Percentiles rank a stretch among this genome's conserved stretches.
phyloP scores from a whole-genome alignment of 2,888 invertebrate species.

The Parnassius orleans region DNA sequence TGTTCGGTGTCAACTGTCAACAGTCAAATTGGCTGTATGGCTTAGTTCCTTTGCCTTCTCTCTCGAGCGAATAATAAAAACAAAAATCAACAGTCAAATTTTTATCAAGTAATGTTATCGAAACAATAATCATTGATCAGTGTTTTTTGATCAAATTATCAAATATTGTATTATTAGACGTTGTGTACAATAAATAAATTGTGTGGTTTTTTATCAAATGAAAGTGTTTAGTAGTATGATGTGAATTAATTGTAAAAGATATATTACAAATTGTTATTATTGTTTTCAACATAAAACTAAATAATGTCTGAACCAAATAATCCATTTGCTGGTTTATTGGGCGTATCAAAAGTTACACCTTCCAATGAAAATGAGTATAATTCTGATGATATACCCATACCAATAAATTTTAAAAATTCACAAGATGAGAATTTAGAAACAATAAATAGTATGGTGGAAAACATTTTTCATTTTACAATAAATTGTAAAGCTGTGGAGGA shows the following conservation, averaged over 20 bases:
- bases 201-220: neutral
- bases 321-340: conserved; percentile 69
- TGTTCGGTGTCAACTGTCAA: too few species aligned
- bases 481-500: conserved; percentile 67
- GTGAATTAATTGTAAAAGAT: conserved; percentile 30
- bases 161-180: too few species aligned
- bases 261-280: conserved; percentile 30
- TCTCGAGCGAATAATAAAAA: too few species aligned
- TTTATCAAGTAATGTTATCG: conserved; percentile 36
- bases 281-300: conserved; percentile 28
- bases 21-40: too few species aligned
- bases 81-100: too few species aligned
- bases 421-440: conserved; percentile 51
- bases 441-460: conserved; percentile 82
- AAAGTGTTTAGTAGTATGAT: conserved; percentile 24
- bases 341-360: conserved; percentile 50
- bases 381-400: conserved; percentile 43
- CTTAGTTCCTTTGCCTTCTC: too few species aligned
- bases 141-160: too few species aligned
- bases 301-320: conserved; percentile 70
- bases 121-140: conserved; percentile 32
- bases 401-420: conserved; percentile 45
- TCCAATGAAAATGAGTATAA: conserved; percentile 42
- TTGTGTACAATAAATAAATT: conserved; percentile 16
- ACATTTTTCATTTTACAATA: conserved; percentile 87